phyloP scores from a whole-genome alignment of 2,113 vertebrate genomes.

The Prunella himalayana region DNA sequence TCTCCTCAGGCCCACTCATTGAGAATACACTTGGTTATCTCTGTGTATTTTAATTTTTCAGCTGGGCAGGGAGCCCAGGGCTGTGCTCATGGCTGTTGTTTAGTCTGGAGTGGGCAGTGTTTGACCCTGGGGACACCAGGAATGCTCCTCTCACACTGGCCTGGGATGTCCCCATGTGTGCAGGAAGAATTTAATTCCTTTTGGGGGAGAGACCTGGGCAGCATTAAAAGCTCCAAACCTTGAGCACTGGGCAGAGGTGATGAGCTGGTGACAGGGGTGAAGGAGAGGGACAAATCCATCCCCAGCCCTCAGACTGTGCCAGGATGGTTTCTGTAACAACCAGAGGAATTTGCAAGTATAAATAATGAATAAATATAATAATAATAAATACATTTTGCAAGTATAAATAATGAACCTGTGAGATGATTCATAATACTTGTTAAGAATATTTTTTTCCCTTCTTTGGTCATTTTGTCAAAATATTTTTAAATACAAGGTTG shows the following conservation, averaged over 20 bases:
- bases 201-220: not conserved
- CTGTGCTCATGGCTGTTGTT: not conserved
- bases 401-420: not conserved
- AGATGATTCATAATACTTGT: not conserved
- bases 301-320: not conserved
- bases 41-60: not conserved
- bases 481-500: not conserved
- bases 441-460: not conserved
- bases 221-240: not conserved
- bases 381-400: too few species aligned
- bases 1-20: not conserved
- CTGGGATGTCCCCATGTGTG: not conserved
- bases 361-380: not conserved
- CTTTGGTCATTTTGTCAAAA: not conserved
- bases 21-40: not conserved
- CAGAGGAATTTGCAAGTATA: not conserved
- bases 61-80: not conserved
- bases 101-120: conserved; percentile 3
- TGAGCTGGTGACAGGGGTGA: not conserved
- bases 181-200: not conserved
- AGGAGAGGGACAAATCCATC: not conserved
- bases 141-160: not conserved
- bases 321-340: not conserved
- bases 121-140: not conserved
- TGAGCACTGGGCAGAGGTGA: not conserved